Base-by-base conservation (phyloP, 2,888 invertebrate species). In the Cantharis lateralis region DNA sequence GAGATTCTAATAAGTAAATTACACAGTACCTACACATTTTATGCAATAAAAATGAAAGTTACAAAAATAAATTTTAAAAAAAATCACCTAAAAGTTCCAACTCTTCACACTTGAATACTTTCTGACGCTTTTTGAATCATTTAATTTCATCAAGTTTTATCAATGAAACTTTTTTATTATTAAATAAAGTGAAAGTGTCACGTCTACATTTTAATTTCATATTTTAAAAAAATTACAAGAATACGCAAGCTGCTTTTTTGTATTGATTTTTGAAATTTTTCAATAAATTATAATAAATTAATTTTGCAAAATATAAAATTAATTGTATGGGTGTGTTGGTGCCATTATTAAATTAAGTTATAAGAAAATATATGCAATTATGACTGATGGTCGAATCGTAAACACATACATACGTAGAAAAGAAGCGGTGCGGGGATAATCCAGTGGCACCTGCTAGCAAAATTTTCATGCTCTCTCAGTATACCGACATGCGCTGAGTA, bases 401-500 rank as follows among this genome's bases (percentile, higher is more conserved):
- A 48, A 48, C 48, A 48, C 48, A 48, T 48, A n/a, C 48, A n/a
- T 48, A 48, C 48, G 48, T 48, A 48, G 48, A n/a, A 48, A 48
- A 48, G 48, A 20, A 20, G 68, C 32, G 48, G 72, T 68, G 72
- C 61, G 70, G 74, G 74, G 74, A 64, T 32, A 74, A 48, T 68
- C 16, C 20, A 48, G 32, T 62, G 73, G 74, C 48, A 74, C 74
- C 70, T 74, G 70, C 20, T 70, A 74, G 62, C 62, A 32, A 69
- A 32, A 68, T 66, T 69, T 62, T 69, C 69, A 48, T 32, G 61
- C 70, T 15, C 69, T 28, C 66, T 74, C 70, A 74, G 74, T 74
- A 16, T 61, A 20, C 24, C 74, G 74, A 70, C 74, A 74, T 74
- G 74, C 74, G 74, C 70, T 26, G 63, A 15, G 26, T 69, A 15